Evolutionary conservation across 2,888 invertebrate genomes (phyloP), one percentile per base, ranked within the genome.

Genomic region (Deilephila elpenor): DNA sequence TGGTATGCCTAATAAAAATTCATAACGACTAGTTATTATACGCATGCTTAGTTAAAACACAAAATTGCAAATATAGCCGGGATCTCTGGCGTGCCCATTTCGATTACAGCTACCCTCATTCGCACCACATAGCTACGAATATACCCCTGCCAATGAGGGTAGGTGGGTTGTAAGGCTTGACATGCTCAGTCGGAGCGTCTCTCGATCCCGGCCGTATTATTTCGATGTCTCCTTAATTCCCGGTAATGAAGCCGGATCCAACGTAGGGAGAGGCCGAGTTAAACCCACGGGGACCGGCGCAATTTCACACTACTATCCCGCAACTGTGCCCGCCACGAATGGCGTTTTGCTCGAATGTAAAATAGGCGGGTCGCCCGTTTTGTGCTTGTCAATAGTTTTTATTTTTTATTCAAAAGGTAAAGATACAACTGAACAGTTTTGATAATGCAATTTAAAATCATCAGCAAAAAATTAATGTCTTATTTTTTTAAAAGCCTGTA

Each of bases 181-280:
- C 44, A 44, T 25, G 67, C 67, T 67, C 51, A 67, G 51, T 67
- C 44, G 51, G 44, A 67, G 44, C 51, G 67, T 51, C 67, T 67
- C 25, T 67, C 25, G 67, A 72, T 62, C 62, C 73, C 70, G 53
- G 67, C 53, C 59, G 73, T 34, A 70, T 70, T 73, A 73, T 77
- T 77, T 64, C 73, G 76, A 75, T 74, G 77, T 76, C 75, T 71
- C 64, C 75, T 71, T 79, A 79, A 81, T 78, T 75, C 78, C 73
- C 62, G 74, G 74, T 78, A 82, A 81, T 80, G 78, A 81, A 79
- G 75, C 75, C 73, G 53, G 67, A 72, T 44, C 37, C 64, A 75
- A 20, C 72, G 20, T 20, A 51, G 72, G 56, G 32, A 44, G 70
- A 72, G 71, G 34, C 59, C 67, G 74, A 62, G 71, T 71, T 75